phyloP scores from a whole-genome alignment of 2,113 vertebrate species.

The Conger conger region DNA sequence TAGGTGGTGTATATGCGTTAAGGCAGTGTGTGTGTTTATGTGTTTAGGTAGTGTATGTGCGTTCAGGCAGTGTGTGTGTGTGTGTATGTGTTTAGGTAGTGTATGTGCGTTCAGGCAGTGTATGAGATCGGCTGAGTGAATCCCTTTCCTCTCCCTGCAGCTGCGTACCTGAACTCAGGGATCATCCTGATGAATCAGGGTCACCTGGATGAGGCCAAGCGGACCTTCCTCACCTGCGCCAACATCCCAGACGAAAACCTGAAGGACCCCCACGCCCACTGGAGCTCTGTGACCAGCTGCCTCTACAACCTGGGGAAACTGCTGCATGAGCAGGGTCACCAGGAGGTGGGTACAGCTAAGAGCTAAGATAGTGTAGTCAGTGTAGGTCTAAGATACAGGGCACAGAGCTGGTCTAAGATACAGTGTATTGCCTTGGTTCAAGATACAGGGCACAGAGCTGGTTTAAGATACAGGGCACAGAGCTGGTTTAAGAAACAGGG shows the following conservation, averaged over 20 bases:
- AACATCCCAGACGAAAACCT: conserved; percentile 98
- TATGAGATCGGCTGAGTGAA: no score
- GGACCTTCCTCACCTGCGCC: conserved; percentile 91
- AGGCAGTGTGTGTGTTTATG: no score
- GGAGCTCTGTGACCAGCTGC: conserved; percentile 97
- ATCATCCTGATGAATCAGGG: conserved; percentile 98
- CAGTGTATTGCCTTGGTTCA: background rate
- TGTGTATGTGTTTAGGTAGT: no score
- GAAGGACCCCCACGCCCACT: conserved; percentile 96
- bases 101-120: no score
- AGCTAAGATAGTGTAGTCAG: background rate
- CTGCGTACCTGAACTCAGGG: conserved; percentile 98
- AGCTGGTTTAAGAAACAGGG: no score
- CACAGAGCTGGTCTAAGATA: background rate
- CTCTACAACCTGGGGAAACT: conserved; percentile 97
- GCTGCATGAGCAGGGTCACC: conserved; percentile 92
- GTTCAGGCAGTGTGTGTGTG: no score
- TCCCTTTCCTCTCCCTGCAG: conserved; percentile 66
- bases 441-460: no score
- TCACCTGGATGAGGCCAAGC: conserved; percentile 87
- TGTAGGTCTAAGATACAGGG: background rate
- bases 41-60: no score
- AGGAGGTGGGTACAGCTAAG: conserved; percentile 74
- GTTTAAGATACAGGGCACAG: no score
- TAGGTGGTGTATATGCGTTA: no score